Evolutionary conservation across 2,888 invertebrate species (phyloP).

Genomic region (Zaprionus obscuricornis): DNA sequence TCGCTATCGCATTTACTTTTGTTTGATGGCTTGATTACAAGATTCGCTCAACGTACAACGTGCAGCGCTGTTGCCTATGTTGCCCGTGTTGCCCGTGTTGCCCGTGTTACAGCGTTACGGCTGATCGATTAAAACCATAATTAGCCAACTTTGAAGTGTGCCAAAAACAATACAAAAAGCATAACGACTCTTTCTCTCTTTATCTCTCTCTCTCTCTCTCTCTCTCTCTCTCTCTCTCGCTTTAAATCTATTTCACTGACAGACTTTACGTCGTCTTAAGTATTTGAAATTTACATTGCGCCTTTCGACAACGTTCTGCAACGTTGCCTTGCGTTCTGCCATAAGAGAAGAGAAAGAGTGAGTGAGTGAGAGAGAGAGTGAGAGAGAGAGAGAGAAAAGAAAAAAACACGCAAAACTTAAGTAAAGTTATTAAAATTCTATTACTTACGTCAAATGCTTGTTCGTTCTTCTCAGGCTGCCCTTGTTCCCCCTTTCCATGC

Average conservation of each 20-base stretch:
- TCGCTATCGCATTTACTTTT: conserved; percentile 23
- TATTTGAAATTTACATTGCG: conserved; percentile 24
- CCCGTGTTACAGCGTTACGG: conserved; percentile 30
- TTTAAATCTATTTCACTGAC: no score
- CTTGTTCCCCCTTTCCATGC: neutral
- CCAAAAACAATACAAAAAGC: conserved; percentile 7
- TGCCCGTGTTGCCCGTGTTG: neutral
- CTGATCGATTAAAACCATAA: conserved; percentile 71
- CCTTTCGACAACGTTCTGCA: neutral
- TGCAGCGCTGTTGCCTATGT: conserved; percentile 18
- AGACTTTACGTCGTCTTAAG: no score
- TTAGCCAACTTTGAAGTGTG: conserved; percentile 66
- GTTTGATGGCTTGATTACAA: conserved; percentile 58
- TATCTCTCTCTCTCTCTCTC: no score
- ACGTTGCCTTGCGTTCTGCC: no score
- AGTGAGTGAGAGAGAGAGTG: no score
- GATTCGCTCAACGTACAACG: no score
- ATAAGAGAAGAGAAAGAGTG: no score
- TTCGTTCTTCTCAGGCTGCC: neutral
- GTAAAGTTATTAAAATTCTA: conserved; percentile 68
- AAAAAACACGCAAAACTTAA: no score
- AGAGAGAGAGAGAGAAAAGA: no score
- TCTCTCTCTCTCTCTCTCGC: no score
- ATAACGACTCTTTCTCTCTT: conserved; percentile 8
- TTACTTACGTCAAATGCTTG: conserved; percentile 43